phyloP scores from a whole-genome alignment of 1,140 invertebrate genomes.

The Drosophila sproati region DNA sequence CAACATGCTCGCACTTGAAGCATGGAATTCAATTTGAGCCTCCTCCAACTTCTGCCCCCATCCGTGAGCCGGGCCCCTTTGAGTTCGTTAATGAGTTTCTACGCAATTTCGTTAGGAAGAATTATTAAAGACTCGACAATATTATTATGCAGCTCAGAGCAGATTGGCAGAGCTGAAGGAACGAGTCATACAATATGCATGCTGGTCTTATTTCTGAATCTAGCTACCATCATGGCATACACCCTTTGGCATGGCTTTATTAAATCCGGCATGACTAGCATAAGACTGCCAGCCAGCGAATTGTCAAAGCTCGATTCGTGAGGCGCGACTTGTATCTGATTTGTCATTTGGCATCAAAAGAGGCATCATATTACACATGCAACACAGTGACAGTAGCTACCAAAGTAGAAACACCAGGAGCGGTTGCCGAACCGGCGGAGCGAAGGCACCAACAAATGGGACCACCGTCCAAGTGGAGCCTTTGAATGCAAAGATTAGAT shows the following conservation, averaged over 20 bases:
- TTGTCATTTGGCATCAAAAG: conserved; percentile 63
- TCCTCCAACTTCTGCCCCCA: conserved; percentile 12
- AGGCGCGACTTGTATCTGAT: conserved; percentile 71
- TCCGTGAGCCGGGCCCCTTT: conserved; percentile 32
- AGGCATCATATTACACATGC: conserved; percentile 62
- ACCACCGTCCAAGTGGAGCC: conserved; percentile 60
- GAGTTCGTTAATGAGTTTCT: conserved; percentile 70
- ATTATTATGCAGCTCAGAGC: conserved; percentile 56
- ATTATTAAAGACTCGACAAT: conserved; percentile 63
- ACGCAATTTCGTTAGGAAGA: conserved; percentile 71
- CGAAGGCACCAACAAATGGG: conserved; percentile 62
- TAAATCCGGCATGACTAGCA: neutral
- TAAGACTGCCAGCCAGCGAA: conserved; percentile 15
- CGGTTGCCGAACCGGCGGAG: neutral
- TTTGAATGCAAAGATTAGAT: conserved; percentile 70
- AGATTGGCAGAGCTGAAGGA: conserved; percentile 3
- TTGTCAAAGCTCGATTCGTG: conserved; percentile 64
- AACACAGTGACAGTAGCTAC: conserved; percentile 7
- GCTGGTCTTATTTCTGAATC: neutral
- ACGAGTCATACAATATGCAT: conserved; percentile 9
- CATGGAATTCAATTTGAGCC: conserved; percentile 68
- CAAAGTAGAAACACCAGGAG: no score
- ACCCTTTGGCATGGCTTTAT: neutral
- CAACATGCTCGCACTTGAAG: conserved; percentile 45
- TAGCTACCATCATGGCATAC: neutral